A percentile compares a stretch with the other conserved stretches of the same genome.
Conservation (phyloP, 2,888 invertebrate genomes). For the Zygogramma bicolorata region DNA sequence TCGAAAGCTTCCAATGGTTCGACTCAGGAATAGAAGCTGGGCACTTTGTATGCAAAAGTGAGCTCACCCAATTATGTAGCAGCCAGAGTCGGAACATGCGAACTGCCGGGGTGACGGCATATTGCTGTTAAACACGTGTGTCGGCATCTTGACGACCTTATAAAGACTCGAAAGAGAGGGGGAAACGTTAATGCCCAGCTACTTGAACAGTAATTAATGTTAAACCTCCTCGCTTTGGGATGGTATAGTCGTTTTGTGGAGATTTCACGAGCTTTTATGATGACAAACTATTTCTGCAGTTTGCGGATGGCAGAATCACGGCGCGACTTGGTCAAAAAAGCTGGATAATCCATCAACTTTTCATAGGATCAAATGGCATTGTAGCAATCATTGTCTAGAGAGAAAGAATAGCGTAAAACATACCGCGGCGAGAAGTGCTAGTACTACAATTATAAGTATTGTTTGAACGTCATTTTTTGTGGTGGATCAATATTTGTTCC, state of each 20-base stretch:
- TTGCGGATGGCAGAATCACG: neutral
- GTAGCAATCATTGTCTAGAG: too few relatives aligned
- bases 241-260: neutral
- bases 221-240: slow-evolving; percentile 23
- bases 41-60: slow-evolving; percentile 41
- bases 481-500: too few relatives aligned
- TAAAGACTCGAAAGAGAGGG: slow-evolving; percentile 29
- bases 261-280: neutral
- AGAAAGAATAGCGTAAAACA: too few relatives aligned
- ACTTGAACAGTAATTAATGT: slow-evolving; percentile 43
- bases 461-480: too few relatives aligned
- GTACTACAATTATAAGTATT: too few relatives aligned
- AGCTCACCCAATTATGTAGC: slow-evolving; percentile 30
- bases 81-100: slow-evolving; percentile 39
- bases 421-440: too few relatives aligned
- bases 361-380: neutral
- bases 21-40: slow-evolving; percentile 32
- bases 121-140: slow-evolving; percentile 48
- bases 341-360: neutral
- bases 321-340: neutral
- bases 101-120: slow-evolving; percentile 33
- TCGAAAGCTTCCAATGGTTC: slow-evolving; percentile 37
- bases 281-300: neutral
- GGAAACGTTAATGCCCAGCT: slow-evolving; percentile 21
- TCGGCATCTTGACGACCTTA: slow-evolving; percentile 46